Base-by-base conservation (phyloP, 2,888 invertebrate genomes). In the Patella ulyssiponensis region DNA sequence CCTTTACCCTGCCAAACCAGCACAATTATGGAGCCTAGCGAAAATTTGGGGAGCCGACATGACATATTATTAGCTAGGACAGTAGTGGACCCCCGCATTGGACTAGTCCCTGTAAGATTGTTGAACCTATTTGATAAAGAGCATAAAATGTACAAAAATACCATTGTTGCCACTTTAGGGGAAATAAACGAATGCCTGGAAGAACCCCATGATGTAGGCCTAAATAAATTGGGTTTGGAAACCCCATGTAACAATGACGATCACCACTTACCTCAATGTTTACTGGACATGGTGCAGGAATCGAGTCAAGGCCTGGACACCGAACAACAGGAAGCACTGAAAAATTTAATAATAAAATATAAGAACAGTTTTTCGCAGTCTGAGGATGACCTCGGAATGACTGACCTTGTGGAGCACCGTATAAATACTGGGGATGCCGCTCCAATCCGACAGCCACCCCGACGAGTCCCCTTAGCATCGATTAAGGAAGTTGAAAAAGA, bases 321-420 rank as follows among this genome's bases (percentile, higher is more conserved):
- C 11, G 1, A 27, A 14, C 33, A 71, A 20, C 15, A 14, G 12
- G 33, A 33, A 17, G 56, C n/a, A 15, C 56, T 56, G 56, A 71
- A 71, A 71, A 51, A 33, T 33, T 33, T 71, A 71, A n/a, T 71
- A 20, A n/a, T 71, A 27, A 51, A 23, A 33, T 71, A 51, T 71
- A n/a, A 51, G 33, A 33, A 71, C 15, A 17, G 17, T n/a, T 71
- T 71, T 51, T 71, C 15, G 11, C 20, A 71, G 52, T 33, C 33
- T 44, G 20, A 11, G 33, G 44, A 44, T 51, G 71, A 71, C 33
- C 44, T 71, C n/a, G 71, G 71, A 23, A n/a, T 51, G 33, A 71
- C 71, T 33, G 44, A 71, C 52, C n/a, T 71, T 33, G 71, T 71
- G 20, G 27, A 71, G 52, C 71, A 71, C 52, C 33, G 33, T 17